phyloP scores from a whole-genome alignment of 2,113 vertebrate genomes.

The Petrocephalus zakoni region DNA sequence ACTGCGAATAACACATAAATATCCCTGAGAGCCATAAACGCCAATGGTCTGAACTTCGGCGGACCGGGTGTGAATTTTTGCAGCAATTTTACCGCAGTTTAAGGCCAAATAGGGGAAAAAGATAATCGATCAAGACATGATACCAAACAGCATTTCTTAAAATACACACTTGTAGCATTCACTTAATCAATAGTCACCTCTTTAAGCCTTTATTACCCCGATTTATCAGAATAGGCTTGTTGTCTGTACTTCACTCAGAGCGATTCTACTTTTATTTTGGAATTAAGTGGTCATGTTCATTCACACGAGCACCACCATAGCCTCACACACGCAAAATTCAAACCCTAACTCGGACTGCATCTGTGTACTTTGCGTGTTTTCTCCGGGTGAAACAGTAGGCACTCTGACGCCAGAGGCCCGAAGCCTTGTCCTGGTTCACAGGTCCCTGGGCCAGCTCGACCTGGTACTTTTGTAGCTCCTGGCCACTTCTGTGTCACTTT shows the following conservation, averaged over 20 bases:
- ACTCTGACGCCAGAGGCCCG: no score
- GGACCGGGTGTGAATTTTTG: not conserved
- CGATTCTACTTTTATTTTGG: not conserved
- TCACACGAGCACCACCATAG: not conserved
- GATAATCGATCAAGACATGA: not conserved
- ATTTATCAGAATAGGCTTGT: not conserved
- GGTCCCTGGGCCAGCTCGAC: no score
- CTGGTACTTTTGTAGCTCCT: no score
- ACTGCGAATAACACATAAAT: not conserved
- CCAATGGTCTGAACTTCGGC: not conserved
- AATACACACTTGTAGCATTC: not conserved
- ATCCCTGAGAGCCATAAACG: not conserved
- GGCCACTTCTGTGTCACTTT: no score
- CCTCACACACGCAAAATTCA: not conserved
- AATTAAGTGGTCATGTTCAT: not conserved
- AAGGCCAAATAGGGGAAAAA: not conserved
- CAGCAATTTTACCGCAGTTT: not conserved
- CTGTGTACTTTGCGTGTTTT: not conserved
- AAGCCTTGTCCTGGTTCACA: no score
- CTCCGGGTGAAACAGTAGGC: not conserved
- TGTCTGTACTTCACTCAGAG: not conserved
- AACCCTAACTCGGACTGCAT: not conserved
- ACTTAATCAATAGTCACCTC: not conserved
- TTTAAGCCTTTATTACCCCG: not conserved
- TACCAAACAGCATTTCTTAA: not conserved